Conservation (phyloP, 2,113 vertebrate species). For the Stigmatopora nigra region DNA sequence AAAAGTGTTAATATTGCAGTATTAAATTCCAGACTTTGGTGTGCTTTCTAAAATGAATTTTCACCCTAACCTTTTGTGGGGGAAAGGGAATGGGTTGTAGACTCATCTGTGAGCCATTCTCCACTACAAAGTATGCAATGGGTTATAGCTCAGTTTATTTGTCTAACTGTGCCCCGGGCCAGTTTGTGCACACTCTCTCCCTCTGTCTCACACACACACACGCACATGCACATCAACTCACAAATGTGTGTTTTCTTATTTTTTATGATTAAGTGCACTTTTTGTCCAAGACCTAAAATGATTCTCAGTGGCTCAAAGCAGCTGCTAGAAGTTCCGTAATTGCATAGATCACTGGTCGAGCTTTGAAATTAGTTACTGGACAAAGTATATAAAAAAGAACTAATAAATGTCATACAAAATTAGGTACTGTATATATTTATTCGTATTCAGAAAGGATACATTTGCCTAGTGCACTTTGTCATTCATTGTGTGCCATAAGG, state of each 20-base stretch:
- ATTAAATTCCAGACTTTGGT: not conserved
- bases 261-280: slow-evolving; percentile 74
- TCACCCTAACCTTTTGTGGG: not conserved
- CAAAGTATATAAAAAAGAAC: not conserved
- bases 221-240: slow-evolving; percentile 14
- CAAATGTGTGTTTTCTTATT: slow-evolving; percentile 15
- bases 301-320: slow-evolving; percentile 71
- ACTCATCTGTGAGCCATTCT: slow-evolving; percentile 39
- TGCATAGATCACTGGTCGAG: slow-evolving; percentile 53
- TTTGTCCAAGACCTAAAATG: slow-evolving; percentile 70
- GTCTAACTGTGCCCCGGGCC: slow-evolving; percentile 53
- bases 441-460: too few relatives aligned
- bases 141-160: slow-evolving; percentile 59
- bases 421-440: not conserved
- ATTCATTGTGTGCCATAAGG: too few relatives aligned
- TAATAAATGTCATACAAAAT: not conserved
- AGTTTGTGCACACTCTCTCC: slow-evolving; percentile 32
- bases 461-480: too few relatives aligned
- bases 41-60: not conserved
- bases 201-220: slow-evolving; percentile 22
- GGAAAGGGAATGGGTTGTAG: slow-evolving; percentile 8
- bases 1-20: not conserved
- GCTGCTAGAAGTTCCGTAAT: slow-evolving; percentile 66
- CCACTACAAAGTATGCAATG: slow-evolving; percentile 35
- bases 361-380: too few relatives aligned